These are phyloP conservation scores for Hypothenemus hampei DNA, from an alignment of 1,140 invertebrate species.

Conservation along the genomic window DNA sequence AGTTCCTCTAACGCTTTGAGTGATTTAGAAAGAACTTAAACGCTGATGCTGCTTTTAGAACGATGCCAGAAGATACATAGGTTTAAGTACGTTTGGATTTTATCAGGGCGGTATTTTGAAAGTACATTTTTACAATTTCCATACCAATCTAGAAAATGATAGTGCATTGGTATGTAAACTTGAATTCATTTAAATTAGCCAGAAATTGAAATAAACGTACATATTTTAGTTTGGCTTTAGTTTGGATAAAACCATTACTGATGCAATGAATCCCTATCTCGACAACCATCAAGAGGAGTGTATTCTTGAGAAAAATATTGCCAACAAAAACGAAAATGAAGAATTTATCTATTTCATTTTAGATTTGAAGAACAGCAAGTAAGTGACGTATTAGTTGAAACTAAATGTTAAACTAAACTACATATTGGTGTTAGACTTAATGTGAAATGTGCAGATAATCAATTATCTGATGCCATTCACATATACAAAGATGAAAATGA, in stretches of 20 bases:
- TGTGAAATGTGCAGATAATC: conserved; percentile 51
- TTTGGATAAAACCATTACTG: conserved; percentile 79
- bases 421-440: conserved; percentile 50
- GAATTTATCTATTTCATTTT: conserved; percentile 69
- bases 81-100: conserved; percentile 90
- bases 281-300: conserved; percentile 73
- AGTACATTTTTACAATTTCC: conserved; percentile 71
- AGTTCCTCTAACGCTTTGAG: too few species aligned
- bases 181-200: too few species aligned
- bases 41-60: conserved; percentile 62
- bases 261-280: conserved; percentile 81
- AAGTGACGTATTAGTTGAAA: conserved; percentile 38
- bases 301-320: conserved; percentile 55
- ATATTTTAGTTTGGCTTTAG: conserved; percentile 75
- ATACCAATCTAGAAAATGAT: conserved; percentile 54
- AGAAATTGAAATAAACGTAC: too few species aligned
- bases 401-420: conserved; percentile 5
- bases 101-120: conserved; percentile 75
- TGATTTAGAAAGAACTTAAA: too few species aligned
- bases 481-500: conserved; percentile 49
- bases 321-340: conserved; percentile 53
- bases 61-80: conserved; percentile 78
- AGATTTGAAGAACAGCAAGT: conserved; percentile 70
- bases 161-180: conserved; percentile 56
- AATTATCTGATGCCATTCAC: conserved; percentile 42